These are phyloP conservation scores for Criorhina ranunculi DNA, from an alignment of 2,888 invertebrate species.

Conservation along the genomic window DNA sequence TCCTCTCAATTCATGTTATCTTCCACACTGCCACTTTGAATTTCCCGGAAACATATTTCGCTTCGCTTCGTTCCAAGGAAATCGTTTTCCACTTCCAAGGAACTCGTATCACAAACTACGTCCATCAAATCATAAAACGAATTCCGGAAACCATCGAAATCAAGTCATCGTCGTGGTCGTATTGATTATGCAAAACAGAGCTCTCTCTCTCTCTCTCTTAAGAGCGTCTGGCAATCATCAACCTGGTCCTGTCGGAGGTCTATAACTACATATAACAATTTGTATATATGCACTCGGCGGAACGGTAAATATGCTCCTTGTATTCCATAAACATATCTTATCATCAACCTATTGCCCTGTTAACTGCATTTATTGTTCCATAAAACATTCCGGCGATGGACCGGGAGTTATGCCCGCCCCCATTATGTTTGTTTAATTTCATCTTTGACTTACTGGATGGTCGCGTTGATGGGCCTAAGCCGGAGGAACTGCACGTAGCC, in stretches of 20 bases:
- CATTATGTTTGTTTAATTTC: conserved; percentile 62
- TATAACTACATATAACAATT: conserved; percentile 31
- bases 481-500: conserved; percentile 55
- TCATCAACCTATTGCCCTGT: conserved; percentile 42
- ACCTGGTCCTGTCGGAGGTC: conserved; percentile 18
- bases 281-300: conserved; percentile 6
- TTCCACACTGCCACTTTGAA: too few relatives aligned
- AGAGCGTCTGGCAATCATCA: conserved; percentile 43
- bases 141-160: background rate
- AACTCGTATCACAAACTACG: background rate
- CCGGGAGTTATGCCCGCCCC: background rate
- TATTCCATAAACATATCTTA: conserved; percentile 43
- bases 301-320: conserved; percentile 33
- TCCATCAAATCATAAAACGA: background rate
- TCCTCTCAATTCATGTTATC: too few relatives aligned
- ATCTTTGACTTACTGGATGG: conserved; percentile 62
- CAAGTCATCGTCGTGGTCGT: background rate
- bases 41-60: too few relatives aligned
- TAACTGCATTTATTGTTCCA: conserved; percentile 69
- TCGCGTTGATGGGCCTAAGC: conserved; percentile 43
- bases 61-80: too few relatives aligned
- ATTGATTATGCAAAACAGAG: background rate
- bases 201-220: too few relatives aligned
- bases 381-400: conserved; percentile 51
- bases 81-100: background rate